Base-by-base conservation (phyloP, 2,113 vertebrate species). In the Xenopus borealis region DNA sequence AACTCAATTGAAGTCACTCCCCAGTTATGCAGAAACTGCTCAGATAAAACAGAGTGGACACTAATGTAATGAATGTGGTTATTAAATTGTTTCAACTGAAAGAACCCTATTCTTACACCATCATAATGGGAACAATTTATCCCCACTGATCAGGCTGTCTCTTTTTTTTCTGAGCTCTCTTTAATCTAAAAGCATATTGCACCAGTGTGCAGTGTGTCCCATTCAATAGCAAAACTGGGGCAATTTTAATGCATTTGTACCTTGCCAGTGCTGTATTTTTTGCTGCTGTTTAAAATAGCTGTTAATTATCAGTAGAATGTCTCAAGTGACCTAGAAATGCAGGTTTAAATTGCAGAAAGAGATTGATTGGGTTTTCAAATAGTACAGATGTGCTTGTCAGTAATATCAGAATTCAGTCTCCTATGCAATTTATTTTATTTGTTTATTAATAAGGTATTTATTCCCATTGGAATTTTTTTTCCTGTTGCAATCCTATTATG, bases 161-260 rank as follows among this genome's bases (percentile, higher is more conserved):
- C 91, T 95, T 93, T 95, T 93, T 96, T 93, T 96, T 92, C 94
- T 94, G 90, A 95, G 91, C 92, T 94, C 92, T 93, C 96, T 98
- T 99, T 99, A 96, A 99, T 98, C 95, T 97, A 92, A 89, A 93
- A 95, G 95, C 93, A 95, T 96, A 98, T 96, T 96, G 96, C 95
- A 83, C 91, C 95, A 92, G 94, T 98, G 94, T 98, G 94, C 95
- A 92, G 94, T 98, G 94, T 98, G 94, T 97, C 95, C 95, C 95
- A 98, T 98, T 99, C 94, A 99, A 97, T 96, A 97, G 95, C 88
- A 95, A 99, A 99, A 97, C 96, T 99, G 96, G 97, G 95, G 94
- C 97, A 99, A 97, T 98, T 99, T 98, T 98, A 98, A 98, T 97
- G 96, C 96, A 97, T 98, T 99, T 98, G 95, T 97, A 97, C 95